Evolutionary conservation across 2,888 invertebrate genomes (phyloP).

Genomic region (Cheilosia urbana): DNA sequence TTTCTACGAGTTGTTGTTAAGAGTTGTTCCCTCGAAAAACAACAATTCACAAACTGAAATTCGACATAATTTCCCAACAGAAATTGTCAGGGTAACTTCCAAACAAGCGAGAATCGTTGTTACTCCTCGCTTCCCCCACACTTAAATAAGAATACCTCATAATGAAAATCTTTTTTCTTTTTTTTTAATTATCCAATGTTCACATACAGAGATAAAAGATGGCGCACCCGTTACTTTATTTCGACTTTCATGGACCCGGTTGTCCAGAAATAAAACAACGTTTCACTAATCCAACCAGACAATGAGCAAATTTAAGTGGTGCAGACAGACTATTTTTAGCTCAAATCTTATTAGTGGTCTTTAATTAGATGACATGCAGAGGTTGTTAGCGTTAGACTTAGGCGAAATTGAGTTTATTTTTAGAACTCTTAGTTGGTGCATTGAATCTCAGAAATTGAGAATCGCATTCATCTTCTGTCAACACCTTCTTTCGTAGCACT

Average conservation of each 20-base stretch:
- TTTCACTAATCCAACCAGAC: constrained; percentile 1
- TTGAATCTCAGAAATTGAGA: constrained; percentile 22
- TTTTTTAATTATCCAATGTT: too few relatives aligned
- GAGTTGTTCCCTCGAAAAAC: too few relatives aligned
- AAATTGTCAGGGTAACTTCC: too few relatives aligned
- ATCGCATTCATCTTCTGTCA: constrained; percentile 14
- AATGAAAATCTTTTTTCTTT: too few relatives aligned
- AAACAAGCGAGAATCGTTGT: too few relatives aligned
- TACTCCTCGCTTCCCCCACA: too few relatives aligned
- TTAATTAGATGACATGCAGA: constrained; percentile 36
- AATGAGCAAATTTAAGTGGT: constrained; percentile 18
- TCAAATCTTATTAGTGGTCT: constrained; percentile 4
- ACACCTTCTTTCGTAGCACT: background rate
- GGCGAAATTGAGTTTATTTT: constrained; percentile 38
- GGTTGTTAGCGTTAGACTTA: constrained; percentile 44
- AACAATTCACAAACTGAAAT: too few relatives aligned
- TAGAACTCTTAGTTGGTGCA: constrained; percentile 16
- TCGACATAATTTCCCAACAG: too few relatives aligned
- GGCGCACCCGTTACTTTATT: background rate
- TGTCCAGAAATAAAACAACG: constrained; percentile 19
- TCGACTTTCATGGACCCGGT: constrained; percentile 19
- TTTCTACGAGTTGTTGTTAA: too few relatives aligned
- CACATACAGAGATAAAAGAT: too few relatives aligned
- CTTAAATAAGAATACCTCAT: too few relatives aligned
- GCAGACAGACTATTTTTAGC: constrained; percentile 44